Base-by-base conservation (phyloP, 1,140 invertebrate species). In the Acyrthosiphon pisum region DNA sequence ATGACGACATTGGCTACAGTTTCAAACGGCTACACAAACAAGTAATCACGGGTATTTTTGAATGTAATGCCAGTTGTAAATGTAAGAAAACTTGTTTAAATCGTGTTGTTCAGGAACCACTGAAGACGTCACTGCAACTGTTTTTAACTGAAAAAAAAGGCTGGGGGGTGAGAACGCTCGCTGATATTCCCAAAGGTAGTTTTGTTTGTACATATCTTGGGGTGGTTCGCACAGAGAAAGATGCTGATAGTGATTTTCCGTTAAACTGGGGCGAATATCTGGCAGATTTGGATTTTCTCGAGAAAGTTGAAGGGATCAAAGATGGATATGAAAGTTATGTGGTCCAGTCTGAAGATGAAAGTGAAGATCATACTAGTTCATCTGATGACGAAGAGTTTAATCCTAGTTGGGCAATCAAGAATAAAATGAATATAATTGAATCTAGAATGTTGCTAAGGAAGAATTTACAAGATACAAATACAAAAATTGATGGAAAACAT, bases 151-250 rank as follows among this genome's bases (percentile, higher is more conserved):
- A 96, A 2, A 97, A 97, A 87, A 96, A 98, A 94, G 99, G 99
- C 3, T 99, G 99, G 99, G 99, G 99, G 6, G 97, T 99, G 91
- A 96, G 99, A 4, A 98, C 98, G 93, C 95, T 99, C 0, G 98
- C 99, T 95, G 99, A 99, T 95, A 97, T 99, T 94, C 98, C 99
- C 0, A 96, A 97, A 94, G 99, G 99, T 6, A 96, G 97, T 0
- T 99, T 99, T 95, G 97, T 99, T 46, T 99, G 98, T 95, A 98
- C 99, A 86, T 99, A 99, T 95, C 98, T 98, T 60, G 99, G 99
- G 0, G 97, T 98, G 94, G 95, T 99, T 48, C 96, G 99, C 0
- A 99, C 98, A 0, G 99, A 99, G 95, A 97, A 98, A 48, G 97
- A 96, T 88, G 98, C 98, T 3, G 98, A 98, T 95, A 96, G 96